These are phyloP conservation scores for Pangasius mekongensis DNA, from an alignment of 2,797 vertebrate species.

Conservation along the genomic window DNA sequence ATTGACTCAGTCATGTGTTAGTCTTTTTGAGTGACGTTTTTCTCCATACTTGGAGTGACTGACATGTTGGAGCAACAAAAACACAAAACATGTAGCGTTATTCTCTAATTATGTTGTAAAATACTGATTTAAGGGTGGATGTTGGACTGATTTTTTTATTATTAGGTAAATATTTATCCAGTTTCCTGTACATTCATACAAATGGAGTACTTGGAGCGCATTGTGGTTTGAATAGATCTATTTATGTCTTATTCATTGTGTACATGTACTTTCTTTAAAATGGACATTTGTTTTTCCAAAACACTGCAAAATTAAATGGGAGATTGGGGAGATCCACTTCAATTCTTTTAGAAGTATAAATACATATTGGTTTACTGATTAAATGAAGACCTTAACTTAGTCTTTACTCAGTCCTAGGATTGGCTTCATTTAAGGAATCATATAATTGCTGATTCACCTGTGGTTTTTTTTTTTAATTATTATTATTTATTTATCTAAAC, in stretches of 20 bases:
- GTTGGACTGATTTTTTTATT: background rate
- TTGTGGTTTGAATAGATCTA: background rate
- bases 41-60: background rate
- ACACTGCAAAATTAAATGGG: background rate
- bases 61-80: background rate
- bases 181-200: background rate
- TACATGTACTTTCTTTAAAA: background rate
- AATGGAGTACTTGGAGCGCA: background rate
- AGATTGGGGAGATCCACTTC: background rate
- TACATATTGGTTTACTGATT: background rate
- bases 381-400: background rate
- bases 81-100: background rate
- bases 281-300: background rate
- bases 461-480: background rate
- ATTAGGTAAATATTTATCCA: background rate
- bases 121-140: background rate
- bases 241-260: background rate
- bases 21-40: background rate
- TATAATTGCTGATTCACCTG: background rate
- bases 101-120: background rate
- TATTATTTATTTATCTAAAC: background rate
- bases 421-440: background rate
- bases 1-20: background rate
- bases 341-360: background rate
- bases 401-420: background rate